Base-by-base conservation (phyloP, 1,140 invertebrate species). In the Cyclina sinensis region DNA sequence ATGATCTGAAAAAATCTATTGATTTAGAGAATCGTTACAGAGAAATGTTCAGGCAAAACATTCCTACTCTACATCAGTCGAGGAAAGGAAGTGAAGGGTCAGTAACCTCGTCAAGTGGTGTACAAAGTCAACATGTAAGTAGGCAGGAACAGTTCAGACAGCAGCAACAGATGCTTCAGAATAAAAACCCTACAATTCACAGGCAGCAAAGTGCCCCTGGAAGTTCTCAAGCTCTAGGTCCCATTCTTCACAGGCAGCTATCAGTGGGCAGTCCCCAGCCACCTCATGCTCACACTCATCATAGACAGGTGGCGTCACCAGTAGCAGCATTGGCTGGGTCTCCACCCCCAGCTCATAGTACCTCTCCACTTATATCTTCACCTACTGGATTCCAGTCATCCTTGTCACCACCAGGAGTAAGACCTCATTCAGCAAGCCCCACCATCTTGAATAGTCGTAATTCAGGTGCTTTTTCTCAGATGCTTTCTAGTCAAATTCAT, bases 1-100 rank as follows among this genome's bases (percentile, higher is more conserved):
- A 87, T 32, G 73, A 76, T 37, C 43, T 87, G 35, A 87, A 87
- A 35, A 76, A 87, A 46, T 87, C 85, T 11, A 87, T 87, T 14
- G 79, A 87, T 54, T 18, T 79, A 46, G 85, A 87, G 24, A 87
- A 74, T 24, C 51, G 62, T 43, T 87, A 78, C 48, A 54, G 85
- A 62, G 70, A 87, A 70, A 30, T 37, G 46, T 37, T 87, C 24
- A 51, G 70, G 24, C 43, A 87, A 35, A 80, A 80, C 35, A 30
- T 87, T 14, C 70, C 85, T 27, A 51, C 85, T n/a, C 43, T 87
- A 16, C 35, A 54, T 4, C 30, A 27, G 12, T 12, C 39, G 16
- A 78, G 48, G 14, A 51, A 48, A 3, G 12, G 39, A 1, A 51
- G 24, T 54, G 39, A 76, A 11, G 7, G 39, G 11, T 39, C 68